Conservation (phyloP, 2,113 vertebrate species). For the Laterallus jamaicensis region DNA sequence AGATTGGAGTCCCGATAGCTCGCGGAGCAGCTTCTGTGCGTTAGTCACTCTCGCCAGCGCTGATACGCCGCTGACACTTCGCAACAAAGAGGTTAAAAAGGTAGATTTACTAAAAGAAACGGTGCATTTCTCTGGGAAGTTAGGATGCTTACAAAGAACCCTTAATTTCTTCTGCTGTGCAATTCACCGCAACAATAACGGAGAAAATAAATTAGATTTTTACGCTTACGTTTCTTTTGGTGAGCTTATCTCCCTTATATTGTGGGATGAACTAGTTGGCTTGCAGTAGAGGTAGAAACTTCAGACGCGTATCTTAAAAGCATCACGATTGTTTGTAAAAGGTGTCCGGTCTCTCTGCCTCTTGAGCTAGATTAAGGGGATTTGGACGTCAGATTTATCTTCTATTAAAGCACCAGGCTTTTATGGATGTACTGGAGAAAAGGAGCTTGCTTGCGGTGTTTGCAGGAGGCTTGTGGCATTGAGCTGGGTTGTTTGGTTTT, state of each 20-base stretch:
- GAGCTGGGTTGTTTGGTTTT: neutral
- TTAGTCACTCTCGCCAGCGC: slow-evolving; percentile 35
- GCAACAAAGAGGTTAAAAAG: slow-evolving; percentile 76
- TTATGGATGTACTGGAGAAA: fast-evolving
- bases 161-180: slow-evolving; percentile 63
- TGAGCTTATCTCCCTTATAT: slow-evolving; percentile 41
- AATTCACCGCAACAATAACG: slow-evolving; percentile 19
- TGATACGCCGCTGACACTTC: slow-evolving; percentile 69
- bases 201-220: slow-evolving; percentile 48
- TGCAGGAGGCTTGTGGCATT: neutral
- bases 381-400: neutral
- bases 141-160: slow-evolving; percentile 69
- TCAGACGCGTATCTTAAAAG: neutral
- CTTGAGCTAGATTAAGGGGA: neutral
- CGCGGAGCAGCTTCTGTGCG: slow-evolving; percentile 15
- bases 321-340: neutral
- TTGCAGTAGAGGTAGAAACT: neutral
- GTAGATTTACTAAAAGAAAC: neutral
- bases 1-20: slow-evolving; percentile 80
- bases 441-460: neutral
- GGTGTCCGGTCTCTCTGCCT: neutral
- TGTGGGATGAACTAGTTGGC: neutral
- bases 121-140: slow-evolving; percentile 42
- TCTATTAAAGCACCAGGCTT: neutral
- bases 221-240: neutral